phyloP scores from a whole-genome alignment of 1,140 invertebrate genomes.

The Pseudoatta argentina region DNA sequence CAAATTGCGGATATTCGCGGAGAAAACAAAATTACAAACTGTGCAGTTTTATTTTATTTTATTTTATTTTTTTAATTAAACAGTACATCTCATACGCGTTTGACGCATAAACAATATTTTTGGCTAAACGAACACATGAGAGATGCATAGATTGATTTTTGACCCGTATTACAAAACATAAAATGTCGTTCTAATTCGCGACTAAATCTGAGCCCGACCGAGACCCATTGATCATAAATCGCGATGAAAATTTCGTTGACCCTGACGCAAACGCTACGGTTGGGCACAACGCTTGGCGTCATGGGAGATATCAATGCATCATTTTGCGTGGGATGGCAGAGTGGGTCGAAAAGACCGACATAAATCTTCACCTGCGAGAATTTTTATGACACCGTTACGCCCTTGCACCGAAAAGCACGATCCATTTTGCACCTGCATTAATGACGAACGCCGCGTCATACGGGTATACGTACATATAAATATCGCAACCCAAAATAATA shows the following conservation, averaged over 20 bases:
- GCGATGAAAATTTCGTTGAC: slow-evolving; percentile 60
- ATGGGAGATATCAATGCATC: slow-evolving; percentile 57
- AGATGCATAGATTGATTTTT: slow-evolving; percentile 12
- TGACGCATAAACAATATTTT: not conserved
- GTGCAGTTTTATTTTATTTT: not conserved
- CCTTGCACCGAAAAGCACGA: slow-evolving; percentile 25
- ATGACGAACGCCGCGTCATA: slow-evolving; percentile 4
- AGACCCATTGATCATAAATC: slow-evolving; percentile 54
- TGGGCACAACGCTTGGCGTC: slow-evolving; percentile 35
- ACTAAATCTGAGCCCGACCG: not conserved
- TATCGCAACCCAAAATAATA: slow-evolving; percentile 38
- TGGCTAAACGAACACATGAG: not conserved
- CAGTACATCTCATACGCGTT: not conserved
- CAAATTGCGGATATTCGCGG: not conserved
- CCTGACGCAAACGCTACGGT: slow-evolving; percentile 44
- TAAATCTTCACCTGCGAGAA: slow-evolving; percentile 54
- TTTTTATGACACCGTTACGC: slow-evolving; percentile 56
- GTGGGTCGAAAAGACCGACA: slow-evolving; percentile 17
- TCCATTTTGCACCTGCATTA: slow-evolving; percentile 54
- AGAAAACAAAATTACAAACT: not conserved
- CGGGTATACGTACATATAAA: not conserved
- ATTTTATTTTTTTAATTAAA: not conserved
- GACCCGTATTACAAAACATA: slow-evolving; percentile 18
- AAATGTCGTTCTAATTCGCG: slow-evolving; percentile 48
- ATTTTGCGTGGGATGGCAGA: slow-evolving; percentile 29